Percentiles rank a stretch among this genome's conserved stretches.
phyloP scores from a whole-genome alignment of 2,888 invertebrate species.

The Meta bourneti region DNA sequence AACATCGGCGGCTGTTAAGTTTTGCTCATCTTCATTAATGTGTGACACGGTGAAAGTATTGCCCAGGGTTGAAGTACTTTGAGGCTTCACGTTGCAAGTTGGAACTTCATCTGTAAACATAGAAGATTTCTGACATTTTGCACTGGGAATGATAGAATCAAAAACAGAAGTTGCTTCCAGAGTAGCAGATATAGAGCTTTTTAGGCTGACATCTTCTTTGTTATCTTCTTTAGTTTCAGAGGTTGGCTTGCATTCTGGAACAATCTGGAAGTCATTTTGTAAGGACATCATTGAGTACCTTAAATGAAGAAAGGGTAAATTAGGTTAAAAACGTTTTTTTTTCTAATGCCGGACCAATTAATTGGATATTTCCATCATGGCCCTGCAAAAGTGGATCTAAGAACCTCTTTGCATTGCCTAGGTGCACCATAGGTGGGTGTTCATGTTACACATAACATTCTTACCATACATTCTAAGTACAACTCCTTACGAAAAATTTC shows the following conservation, averaged over 20 bases:
- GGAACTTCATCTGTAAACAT: neutral
- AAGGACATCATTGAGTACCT: slow-evolving; percentile 30
- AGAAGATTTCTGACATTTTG: neutral
- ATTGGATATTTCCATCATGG: too few relatives aligned
- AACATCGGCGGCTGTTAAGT: slow-evolving; percentile 76
- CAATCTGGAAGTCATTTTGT: slow-evolving; percentile 62
- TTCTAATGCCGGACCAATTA: too few relatives aligned
- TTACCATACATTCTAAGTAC: too few relatives aligned
- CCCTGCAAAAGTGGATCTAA: too few relatives aligned
- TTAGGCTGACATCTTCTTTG: neutral
- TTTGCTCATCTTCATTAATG: slow-evolving; percentile 78
- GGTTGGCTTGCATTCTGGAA: slow-evolving; percentile 34
- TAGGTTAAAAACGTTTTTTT: neutral
- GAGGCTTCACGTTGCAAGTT: neutral
- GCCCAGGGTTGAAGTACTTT: neutral
- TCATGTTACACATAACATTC: too few relatives aligned
- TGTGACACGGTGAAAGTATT: slow-evolving; percentile 77
- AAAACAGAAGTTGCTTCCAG: slow-evolving; percentile 1
- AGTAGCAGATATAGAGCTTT: neutral
- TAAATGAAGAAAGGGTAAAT: neutral
- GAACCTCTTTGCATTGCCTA: neutral
- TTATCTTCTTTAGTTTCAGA: neutral
- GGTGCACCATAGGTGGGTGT: neutral
- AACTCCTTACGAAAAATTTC: too few relatives aligned
- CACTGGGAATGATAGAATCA: slow-evolving; percentile 2